These are phyloP conservation scores for Tiliqua scincoides DNA, from an alignment of 2,113 vertebrate species.

Conservation along the genomic window DNA sequence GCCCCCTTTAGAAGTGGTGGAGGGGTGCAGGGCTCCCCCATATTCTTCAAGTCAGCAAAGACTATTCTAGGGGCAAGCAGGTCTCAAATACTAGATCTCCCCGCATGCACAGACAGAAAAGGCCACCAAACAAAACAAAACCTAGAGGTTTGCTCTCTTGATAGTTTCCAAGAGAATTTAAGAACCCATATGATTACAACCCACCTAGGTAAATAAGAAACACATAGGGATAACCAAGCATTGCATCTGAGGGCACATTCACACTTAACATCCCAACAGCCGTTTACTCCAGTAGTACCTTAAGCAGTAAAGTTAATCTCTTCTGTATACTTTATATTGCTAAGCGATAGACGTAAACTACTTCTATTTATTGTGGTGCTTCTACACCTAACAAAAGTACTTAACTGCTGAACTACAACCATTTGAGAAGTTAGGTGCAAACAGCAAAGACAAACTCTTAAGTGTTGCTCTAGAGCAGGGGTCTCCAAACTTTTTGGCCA, in stretches of 20 bases:
- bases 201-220: not conserved
- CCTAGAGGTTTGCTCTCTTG: not conserved
- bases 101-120: not conserved
- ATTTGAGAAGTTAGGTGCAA: not conserved
- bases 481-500: too few relatives aligned
- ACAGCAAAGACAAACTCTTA: not conserved
- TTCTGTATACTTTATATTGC: not conserved
- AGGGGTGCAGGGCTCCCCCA: too few relatives aligned
- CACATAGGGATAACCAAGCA: too few relatives aligned
- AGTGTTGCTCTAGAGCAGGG: too few relatives aligned
- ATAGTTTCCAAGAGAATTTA: not conserved
- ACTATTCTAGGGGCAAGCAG: conserved; percentile 6
- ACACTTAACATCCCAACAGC: not conserved
- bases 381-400: not conserved
- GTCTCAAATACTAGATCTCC: not conserved
- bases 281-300: not conserved
- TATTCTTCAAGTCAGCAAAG: conserved; percentile 8
- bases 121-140: not conserved
- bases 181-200: not conserved
- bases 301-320: not conserved
- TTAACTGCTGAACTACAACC: not conserved
- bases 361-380: not conserved
- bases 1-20: too few relatives aligned
- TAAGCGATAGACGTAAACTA: not conserved
- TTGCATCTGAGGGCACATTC: not conserved